Evolutionary conservation across 2,113 vertebrate genomes (phyloP).

Genomic region (Helogale parvula): DNA sequence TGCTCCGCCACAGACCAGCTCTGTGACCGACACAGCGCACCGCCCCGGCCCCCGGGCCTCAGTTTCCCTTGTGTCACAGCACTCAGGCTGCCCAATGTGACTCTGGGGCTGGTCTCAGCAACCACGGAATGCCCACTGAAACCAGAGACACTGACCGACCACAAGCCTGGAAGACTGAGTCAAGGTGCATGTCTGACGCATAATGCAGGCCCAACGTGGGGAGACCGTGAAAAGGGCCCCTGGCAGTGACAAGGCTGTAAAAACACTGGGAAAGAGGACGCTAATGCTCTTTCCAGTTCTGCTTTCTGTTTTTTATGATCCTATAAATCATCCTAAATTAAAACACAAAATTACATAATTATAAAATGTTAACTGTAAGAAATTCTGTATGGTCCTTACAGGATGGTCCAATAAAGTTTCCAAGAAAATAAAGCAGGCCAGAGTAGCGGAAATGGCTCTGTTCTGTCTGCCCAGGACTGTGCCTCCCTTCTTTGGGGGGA

Average conservation of each 20-base stretch:
- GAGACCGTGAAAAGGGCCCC: neutral
- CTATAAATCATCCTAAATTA: neutral
- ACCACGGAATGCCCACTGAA: neutral
- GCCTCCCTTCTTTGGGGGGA: neutral
- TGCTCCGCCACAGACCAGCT: neutral
- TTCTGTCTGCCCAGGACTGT: neutral
- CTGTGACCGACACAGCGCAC: fast-evolving
- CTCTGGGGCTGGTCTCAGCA: neutral
- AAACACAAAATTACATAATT: neutral
- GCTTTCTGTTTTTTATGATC: neutral
- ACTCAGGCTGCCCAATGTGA: neutral
- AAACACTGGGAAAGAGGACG: fast-evolving
- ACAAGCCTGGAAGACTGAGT: neutral
- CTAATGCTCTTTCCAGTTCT: neutral
- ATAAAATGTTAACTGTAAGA: neutral
- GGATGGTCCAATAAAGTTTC: neutral
- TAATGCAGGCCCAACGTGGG: fast-evolving
- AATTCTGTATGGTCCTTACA: neutral
- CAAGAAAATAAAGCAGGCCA: neutral
- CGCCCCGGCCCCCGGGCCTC: neutral
- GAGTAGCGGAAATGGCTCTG: fast-evolving
- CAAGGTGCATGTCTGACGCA: fast-evolving
- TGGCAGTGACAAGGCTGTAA: neutral
- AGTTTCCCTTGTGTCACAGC: neutral
- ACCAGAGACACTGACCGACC: neutral